phyloP scores from a whole-genome alignment of 2,797 vertebrate genomes.

The Acanthopagrus latus region DNA sequence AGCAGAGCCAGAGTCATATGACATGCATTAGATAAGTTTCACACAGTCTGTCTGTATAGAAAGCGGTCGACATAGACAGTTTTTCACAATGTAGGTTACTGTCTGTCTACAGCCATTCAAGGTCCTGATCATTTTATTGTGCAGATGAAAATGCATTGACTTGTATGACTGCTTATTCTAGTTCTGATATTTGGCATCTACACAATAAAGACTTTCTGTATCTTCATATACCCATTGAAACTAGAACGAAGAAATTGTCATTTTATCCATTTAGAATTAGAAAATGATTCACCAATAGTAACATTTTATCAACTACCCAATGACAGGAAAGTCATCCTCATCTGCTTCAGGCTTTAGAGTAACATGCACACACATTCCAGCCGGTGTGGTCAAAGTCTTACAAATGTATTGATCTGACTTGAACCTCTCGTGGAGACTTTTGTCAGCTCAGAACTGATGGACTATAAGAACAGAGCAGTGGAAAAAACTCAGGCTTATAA shows the following conservation, averaged over 20 bases:
- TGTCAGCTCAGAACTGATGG: no score
- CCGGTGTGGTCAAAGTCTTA: not conserved
- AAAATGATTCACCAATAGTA: no score
- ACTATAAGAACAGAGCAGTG: not conserved
- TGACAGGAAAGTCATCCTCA: not conserved
- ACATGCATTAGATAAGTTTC: not conserved
- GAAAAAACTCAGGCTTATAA: not conserved
- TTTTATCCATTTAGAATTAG: not conserved
- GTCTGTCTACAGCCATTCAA: not conserved
- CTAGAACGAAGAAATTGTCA: not conserved
- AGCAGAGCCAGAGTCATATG: conserved; percentile 7
- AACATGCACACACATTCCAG: not conserved
- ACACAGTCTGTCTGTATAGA: not conserved
- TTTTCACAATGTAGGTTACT: not conserved
- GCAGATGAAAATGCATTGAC: not conserved
- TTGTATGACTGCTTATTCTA: not conserved
- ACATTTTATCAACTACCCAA: not conserved
- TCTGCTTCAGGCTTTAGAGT: no score
- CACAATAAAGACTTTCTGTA: not conserved
- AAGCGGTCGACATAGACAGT: not conserved
- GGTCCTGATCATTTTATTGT: not conserved
- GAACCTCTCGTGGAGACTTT: no score
- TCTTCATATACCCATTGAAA: not conserved
- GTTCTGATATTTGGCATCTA: not conserved
- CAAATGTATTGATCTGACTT: not conserved